Percentiles rank a stretch among this genome's conserved stretches.
These are phyloP conservation scores for Zoanthus sansibaricus DNA, from an alignment of 92 coral and sea anemone genomes.

Conservation along the genomic window DNA sequence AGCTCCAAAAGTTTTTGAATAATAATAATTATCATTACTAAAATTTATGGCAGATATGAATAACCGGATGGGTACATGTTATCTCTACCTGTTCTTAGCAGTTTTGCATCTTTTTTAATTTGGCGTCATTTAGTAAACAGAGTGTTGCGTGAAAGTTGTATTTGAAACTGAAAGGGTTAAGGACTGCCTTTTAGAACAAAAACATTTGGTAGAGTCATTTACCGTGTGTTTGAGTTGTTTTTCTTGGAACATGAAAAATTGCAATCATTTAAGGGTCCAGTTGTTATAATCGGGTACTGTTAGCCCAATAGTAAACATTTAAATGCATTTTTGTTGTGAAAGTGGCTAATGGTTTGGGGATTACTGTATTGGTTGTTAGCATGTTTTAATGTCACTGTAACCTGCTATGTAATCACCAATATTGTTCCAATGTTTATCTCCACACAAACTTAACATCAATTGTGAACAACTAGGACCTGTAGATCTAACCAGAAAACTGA, in stretches of 20 bases:
- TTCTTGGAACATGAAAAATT: background rate
- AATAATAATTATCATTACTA: background rate
- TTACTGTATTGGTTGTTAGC: background rate
- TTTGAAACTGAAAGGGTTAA: background rate
- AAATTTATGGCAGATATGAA: background rate
- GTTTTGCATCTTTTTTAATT: background rate
- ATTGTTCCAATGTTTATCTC: no score
- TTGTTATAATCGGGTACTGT: background rate
- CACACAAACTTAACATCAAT: background rate
- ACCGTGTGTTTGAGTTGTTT: background rate
- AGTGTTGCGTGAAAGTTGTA: background rate
- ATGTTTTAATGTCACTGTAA: background rate
- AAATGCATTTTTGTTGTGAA: background rate
- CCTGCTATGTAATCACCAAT: no score
- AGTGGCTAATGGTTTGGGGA: background rate
- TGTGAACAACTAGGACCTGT: background rate
- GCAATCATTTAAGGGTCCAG: background rate
- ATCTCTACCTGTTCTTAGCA: background rate
- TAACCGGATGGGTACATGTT: background rate
- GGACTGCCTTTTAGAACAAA: background rate
- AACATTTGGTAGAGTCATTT: background rate
- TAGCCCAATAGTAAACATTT: background rate
- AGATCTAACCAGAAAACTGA: background rate
- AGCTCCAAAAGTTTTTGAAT: background rate
- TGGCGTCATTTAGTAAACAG: background rate